Percentiles rank a stretch among this genome's conserved stretches.
phyloP scores from a whole-genome alignment of 1,140 invertebrate species.

The Trichonephila inaurata region DNA sequence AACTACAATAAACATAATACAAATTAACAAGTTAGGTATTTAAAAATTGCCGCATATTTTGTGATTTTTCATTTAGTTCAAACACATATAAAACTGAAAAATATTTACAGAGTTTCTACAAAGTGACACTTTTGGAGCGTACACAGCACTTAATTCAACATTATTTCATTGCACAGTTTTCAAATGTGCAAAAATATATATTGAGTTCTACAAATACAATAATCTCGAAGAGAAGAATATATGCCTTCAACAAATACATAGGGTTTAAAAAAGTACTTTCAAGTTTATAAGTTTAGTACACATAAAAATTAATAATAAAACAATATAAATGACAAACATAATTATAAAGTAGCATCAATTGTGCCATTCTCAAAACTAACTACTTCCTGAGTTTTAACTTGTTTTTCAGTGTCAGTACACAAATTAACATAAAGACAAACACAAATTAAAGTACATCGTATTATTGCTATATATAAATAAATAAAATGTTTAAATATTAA shows the following conservation, averaged over 20 bases:
- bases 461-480: slow-evolving; percentile 34
- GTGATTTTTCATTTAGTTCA: neutral
- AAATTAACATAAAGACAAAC: slow-evolving; percentile 56
- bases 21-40: neutral
- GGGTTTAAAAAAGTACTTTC: neutral
- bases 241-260: neutral
- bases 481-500: neutral
- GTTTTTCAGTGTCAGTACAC: slow-evolving; percentile 23
- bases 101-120: no score
- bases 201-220: neutral
- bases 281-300: neutral
- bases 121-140: no score
- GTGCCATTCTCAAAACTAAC: slow-evolving; percentile 49
- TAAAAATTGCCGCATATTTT: neutral
- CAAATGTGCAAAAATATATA: neutral
- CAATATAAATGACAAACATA: slow-evolving; percentile 16
- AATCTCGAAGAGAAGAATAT: neutral
- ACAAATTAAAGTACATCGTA: neutral
- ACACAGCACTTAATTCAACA: neutral
- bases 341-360: slow-evolving; percentile 37
- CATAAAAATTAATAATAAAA: slow-evolving; percentile 7
- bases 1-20: neutral
- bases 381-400: slow-evolving; percentile 72
- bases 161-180: neutral
- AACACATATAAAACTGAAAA: neutral